Conservation (phyloP, 2,113 vertebrate genomes). For the Diadophis punctatus region DNA sequence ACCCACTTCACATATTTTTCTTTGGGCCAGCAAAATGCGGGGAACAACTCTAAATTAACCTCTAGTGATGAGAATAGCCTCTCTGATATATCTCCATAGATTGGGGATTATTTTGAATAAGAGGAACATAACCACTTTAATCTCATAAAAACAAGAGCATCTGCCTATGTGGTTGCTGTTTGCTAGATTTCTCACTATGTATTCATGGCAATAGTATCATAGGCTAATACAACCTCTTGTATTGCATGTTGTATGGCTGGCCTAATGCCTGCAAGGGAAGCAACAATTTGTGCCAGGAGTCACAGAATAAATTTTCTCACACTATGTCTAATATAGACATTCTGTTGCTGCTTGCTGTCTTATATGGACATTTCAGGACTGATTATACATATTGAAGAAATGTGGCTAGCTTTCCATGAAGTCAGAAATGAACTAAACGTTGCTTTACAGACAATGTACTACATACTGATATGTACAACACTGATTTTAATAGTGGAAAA, state of each 20-base stretch:
- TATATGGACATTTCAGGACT: neutral
- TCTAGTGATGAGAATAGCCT: neutral
- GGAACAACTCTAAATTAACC: fast-evolving
- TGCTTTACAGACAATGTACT: neutral
- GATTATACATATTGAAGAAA: neutral
- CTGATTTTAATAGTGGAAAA: neutral
- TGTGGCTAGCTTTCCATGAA: neutral
- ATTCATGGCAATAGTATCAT: neutral
- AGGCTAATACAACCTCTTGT: neutral
- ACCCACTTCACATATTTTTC: neutral
- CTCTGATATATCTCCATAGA: neutral
- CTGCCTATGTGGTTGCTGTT: neutral
- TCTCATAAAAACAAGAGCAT: neutral
- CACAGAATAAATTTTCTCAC: neutral
- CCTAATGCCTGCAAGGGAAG: neutral
- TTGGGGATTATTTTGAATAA: neutral
- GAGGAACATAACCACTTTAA: slow-evolving; percentile 43
- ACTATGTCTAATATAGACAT: neutral
- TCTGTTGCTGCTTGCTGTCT: neutral
- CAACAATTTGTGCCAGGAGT: neutral
- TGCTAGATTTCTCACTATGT: neutral
- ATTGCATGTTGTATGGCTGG: neutral
- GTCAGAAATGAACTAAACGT: neutral
- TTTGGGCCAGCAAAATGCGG: fast-evolving
- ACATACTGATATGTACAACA: neutral